Evolutionary conservation across 2,888 invertebrate genomes (phyloP).

Genomic region (Thumatha senex): DNA sequence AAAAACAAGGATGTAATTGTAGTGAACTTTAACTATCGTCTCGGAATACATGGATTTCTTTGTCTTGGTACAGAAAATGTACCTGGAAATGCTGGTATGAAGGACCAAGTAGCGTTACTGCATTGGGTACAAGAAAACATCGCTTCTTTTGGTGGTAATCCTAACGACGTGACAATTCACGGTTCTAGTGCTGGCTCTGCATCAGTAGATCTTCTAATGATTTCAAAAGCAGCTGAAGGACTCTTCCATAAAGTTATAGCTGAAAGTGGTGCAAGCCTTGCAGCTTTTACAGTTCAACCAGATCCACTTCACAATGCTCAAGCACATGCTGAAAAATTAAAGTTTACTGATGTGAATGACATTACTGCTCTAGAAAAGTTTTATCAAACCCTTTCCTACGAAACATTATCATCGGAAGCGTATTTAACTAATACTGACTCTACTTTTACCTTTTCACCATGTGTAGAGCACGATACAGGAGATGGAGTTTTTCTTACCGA

Average conservation of each 20-base stretch:
- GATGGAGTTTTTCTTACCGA: slow-evolving; percentile 36
- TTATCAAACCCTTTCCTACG: slow-evolving; percentile 42
- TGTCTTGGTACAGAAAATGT: slow-evolving; percentile 43
- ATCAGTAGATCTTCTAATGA: slow-evolving; percentile 40
- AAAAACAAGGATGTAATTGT: slow-evolving; percentile 33
- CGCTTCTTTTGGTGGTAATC: slow-evolving; percentile 49
- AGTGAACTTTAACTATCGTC: slow-evolving; percentile 45
- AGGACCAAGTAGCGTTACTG: slow-evolving; percentile 48
- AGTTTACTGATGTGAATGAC: slow-evolving; percentile 42
- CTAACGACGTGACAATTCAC: slow-evolving; percentile 46
- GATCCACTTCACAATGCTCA: slow-evolving; percentile 50
- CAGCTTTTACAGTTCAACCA: slow-evolving; percentile 36
- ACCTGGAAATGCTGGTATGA: slow-evolving; percentile 55
- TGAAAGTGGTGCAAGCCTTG: slow-evolving; percentile 46
- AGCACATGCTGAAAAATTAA: slow-evolving; percentile 34
- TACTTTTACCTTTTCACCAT: slow-evolving; percentile 37
- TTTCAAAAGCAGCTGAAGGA: slow-evolving; percentile 44
- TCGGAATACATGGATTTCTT: slow-evolving; percentile 42
- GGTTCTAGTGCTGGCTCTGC: slow-evolving; percentile 48
- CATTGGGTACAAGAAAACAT: slow-evolving; percentile 53
- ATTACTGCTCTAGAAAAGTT: slow-evolving; percentile 49
- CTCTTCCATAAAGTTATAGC: slow-evolving; percentile 48
- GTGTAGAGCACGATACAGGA: slow-evolving; percentile 30
- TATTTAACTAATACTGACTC: slow-evolving; percentile 31
- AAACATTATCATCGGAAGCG: slow-evolving; percentile 29